These are phyloP conservation scores for Incurvaria masculella DNA, from an alignment of 2,888 invertebrate species.

Conservation along the genomic window DNA sequence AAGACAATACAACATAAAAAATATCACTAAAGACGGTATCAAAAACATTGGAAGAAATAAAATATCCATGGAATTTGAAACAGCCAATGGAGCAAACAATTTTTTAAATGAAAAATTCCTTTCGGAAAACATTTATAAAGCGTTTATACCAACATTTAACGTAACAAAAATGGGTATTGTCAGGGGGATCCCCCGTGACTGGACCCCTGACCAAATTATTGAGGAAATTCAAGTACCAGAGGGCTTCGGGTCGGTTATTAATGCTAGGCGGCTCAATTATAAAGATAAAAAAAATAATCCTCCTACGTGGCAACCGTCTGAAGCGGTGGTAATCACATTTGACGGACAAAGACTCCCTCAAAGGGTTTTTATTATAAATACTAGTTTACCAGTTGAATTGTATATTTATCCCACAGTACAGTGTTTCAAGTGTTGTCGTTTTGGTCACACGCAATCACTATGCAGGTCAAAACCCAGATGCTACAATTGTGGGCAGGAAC, in stretches of 20 bases:
- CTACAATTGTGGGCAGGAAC: slow-evolving; percentile 2
- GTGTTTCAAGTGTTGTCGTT: slow-evolving; percentile 1
- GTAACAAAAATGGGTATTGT: background rate
- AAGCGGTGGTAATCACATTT: slow-evolving; percentile 1
- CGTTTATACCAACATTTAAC: background rate
- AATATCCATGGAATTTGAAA: background rate
- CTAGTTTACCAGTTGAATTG: background rate
- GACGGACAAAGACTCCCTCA: slow-evolving; percentile 2
- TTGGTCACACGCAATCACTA: background rate
- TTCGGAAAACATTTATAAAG: background rate
- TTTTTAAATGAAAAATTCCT: background rate
- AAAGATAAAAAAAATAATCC: background rate
- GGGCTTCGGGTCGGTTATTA: background rate
- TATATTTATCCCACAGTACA: slow-evolving; percentile 3
- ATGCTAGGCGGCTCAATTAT: background rate
- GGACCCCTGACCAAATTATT: background rate
- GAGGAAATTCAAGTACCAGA: background rate
- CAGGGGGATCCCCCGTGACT: background rate
- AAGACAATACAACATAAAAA: background rate
- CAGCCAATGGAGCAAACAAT: background rate
- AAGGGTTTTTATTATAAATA: background rate
- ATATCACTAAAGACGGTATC: background rate
- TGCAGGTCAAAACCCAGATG: slow-evolving; percentile 1
- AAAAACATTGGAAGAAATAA: background rate
- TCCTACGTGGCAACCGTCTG: background rate